These are phyloP conservation scores for Tympanuchus pallidicinctus DNA, from an alignment of 2,113 vertebrate genomes.

Conservation along the genomic window DNA sequence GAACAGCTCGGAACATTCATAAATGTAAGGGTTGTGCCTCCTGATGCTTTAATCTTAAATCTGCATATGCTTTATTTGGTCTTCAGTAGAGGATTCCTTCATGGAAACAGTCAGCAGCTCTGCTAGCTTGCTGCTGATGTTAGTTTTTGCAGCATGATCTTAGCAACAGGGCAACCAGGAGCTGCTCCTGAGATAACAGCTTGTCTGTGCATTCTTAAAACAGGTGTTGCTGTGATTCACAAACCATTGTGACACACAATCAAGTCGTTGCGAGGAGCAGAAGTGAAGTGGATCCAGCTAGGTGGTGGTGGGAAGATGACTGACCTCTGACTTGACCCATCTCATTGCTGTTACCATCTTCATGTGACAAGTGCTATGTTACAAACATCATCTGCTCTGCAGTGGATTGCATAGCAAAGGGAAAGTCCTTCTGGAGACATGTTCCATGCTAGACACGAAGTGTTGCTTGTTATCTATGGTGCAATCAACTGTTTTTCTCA, in stretches of 20 bases:
- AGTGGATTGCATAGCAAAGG: background rate
- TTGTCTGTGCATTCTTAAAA: background rate
- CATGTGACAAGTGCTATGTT: background rate
- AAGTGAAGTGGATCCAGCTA: slow-evolving; percentile 37
- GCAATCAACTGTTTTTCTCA: slow-evolving; percentile 66
- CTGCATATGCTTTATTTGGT: background rate
- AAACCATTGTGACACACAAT: slow-evolving; percentile 86
- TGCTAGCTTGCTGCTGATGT: background rate
- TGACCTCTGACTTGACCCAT: slow-evolving; percentile 20
- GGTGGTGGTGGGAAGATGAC: slow-evolving; percentile 15
- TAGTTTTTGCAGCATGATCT: background rate
- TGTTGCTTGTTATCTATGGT: slow-evolving; percentile 69
- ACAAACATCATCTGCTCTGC: slow-evolving; percentile 19
- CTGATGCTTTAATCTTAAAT: background rate
- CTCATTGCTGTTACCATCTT: slow-evolving; percentile 36
- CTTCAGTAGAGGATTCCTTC: background rate
- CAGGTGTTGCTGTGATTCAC: slow-evolving; percentile 96
- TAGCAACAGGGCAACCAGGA: background rate
- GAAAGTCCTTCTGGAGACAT: slow-evolving; percentile 16
- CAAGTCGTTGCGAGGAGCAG: slow-evolving; percentile 52
- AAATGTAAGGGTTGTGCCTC: background rate
- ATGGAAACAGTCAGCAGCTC: background rate
- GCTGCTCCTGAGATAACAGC: background rate
- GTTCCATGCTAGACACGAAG: slow-evolving; percentile 28
- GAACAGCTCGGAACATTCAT: background rate